Evolutionary conservation across 2,888 invertebrate genomes (phyloP).

Genomic region (Drosophila diplacantha): DNA sequence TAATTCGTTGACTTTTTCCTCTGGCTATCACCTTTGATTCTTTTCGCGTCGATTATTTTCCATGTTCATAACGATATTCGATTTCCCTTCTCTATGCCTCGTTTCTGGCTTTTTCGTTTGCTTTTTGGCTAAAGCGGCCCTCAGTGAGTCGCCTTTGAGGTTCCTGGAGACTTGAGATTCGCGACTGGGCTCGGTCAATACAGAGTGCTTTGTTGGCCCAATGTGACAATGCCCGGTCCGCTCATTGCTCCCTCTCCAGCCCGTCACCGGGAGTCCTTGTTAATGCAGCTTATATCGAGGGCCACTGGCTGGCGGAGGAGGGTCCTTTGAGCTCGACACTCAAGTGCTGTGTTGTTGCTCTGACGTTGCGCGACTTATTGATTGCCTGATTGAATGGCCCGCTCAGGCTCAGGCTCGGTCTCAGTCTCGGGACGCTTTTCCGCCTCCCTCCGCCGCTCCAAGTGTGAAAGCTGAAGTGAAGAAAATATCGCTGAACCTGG

Average conservation of each 20-base stretch:
- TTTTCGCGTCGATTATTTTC: not conserved
- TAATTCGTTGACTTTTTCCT: too few relatives aligned
- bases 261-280: conserved; percentile 8
- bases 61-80: not conserved
- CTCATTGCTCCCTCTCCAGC: conserved; percentile 1
- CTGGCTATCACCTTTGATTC: not conserved
- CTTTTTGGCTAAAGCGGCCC: conserved; percentile 40
- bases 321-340: conserved; percentile 20
- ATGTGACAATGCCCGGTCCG: conserved; percentile 20
- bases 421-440: not conserved
- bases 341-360: conserved; percentile 35
- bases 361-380: conserved; percentile 28
- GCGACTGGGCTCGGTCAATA: conserved; percentile 45
- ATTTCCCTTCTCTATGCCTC: not conserved
- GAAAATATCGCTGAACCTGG: conserved; percentile 12
- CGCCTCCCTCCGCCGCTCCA: not conserved
- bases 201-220: conserved; percentile 1
- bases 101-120: not conserved
- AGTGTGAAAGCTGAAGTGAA: conserved; percentile 13
- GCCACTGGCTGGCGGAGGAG: conserved; percentile 5
- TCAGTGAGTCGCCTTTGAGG: conserved; percentile 10
- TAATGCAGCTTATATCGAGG: conserved; percentile 27
- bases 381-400: conserved; percentile 28
- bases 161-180: conserved; percentile 11
- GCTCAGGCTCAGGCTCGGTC: conserved; percentile 3